Evolutionary conservation across 2,888 invertebrate genomes (phyloP), one percentile per base, ranked within the genome.

Genomic region (Synergus japonicus): DNA sequence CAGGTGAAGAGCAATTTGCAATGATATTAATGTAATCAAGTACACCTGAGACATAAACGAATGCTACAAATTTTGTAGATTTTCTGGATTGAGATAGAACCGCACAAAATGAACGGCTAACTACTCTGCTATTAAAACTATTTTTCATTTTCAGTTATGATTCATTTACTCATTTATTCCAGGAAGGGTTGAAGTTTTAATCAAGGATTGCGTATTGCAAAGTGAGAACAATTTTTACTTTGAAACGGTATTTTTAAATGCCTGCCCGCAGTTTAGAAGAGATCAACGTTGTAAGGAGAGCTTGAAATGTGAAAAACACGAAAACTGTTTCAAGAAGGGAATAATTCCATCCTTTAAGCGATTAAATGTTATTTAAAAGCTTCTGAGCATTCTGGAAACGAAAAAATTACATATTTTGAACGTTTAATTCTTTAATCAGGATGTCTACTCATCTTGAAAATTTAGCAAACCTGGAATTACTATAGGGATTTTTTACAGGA

Each of bases 111-210:
- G 7, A 65, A 65, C 64, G n/a, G 18, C 15, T 65, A 2, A 3
- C 54, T n/a, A 54, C 54, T 54, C 54, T n/a, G n/a, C n/a, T n/a
- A 54, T 15, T 54, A 54, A 54, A 54, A 54, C 54, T 54, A n/a
- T 69, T 46, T 69, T 69, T 69, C 44, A 44, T 22, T 66, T n/a
- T 43, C 65, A 9, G 43, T 46, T 67, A 18, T 69, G 46, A 46
- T 22, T 44, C 43, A 66, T 44, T 49, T 49, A 49, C 49, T 15
- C 49, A 5, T 49, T 49, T 12, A 15, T 12, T 29, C 29, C 29
- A 29, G 29, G 29, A 29, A 29, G 29, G 29, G 3, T 2, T 29
- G 29, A 29, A 29, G 29, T 29, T 29, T 29, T 29, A 29, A 29
- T 29, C 29, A 29, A 29, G 13, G 15, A 13, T 15, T 49, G 15